Conservation (phyloP, 2,113 vertebrate genomes). For the Gasterosteus aculeatus region DNA sequence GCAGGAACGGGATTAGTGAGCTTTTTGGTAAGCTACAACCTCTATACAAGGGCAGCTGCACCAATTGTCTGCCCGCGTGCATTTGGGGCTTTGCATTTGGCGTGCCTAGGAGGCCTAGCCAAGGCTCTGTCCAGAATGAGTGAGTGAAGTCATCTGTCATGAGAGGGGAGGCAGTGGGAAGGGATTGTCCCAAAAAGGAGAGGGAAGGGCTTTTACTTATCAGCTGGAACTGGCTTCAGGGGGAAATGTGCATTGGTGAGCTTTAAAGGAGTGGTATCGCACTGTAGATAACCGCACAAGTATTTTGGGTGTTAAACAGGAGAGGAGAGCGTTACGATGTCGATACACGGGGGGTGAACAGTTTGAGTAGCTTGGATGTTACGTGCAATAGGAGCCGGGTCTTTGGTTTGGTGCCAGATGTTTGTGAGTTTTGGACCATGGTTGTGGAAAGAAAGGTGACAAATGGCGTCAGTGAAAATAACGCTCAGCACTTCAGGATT, state of each 20-base stretch:
- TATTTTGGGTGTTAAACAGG: constrained; percentile 11
- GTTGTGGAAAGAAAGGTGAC: constrained; percentile 47
- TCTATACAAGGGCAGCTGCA: constrained; percentile 66
- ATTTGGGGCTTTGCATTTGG: constrained; percentile 62
- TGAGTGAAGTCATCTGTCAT: constrained; percentile 74
- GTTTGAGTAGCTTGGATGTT: constrained; percentile 36
- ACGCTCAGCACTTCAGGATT: constrained; percentile 23
- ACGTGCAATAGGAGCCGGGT: constrained; percentile 39
- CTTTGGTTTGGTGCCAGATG: constrained; percentile 43
- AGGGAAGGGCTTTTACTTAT: constrained; percentile 43
- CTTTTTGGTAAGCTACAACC: constrained; percentile 53
- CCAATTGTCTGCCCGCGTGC: constrained; percentile 33
- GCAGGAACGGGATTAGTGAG: constrained; percentile 64
- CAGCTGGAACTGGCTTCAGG: constrained; percentile 17
- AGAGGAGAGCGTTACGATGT: constrained; percentile 4
- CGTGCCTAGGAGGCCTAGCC: constrained; percentile 46
- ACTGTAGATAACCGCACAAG: constrained; percentile 44
- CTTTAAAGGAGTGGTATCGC: constrained; percentile 58
- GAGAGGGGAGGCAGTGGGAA: constrained; percentile 29
- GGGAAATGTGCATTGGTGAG: constrained; percentile 44
- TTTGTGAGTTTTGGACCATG: constrained; percentile 46
- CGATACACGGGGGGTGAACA: constrained; percentile 7
- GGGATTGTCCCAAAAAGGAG: constrained; percentile 58
- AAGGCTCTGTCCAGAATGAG: constrained; percentile 55
- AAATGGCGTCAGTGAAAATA: constrained; percentile 32